These are phyloP conservation scores for Galaxias olidus DNA, from an alignment of 2,797 vertebrate genomes.

Conservation along the genomic window DNA sequence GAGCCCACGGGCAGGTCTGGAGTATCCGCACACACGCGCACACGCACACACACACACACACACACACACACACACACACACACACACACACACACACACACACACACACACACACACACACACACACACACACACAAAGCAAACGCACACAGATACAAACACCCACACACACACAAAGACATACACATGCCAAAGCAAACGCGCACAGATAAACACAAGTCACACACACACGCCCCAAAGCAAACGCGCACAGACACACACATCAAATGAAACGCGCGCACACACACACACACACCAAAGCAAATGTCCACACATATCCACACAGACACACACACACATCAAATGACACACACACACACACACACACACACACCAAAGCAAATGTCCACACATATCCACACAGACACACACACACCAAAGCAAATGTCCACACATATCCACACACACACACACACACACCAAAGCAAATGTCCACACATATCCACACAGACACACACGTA, in stretches of 20 bases:
- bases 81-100: conserved; percentile 21
- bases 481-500: conserved; percentile 1
- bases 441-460: conserved; percentile 22
- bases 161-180: neutral
- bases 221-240: neutral
- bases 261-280: neutral
- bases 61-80: conserved; percentile 19
- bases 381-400: no score
- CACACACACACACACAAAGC: neutral
- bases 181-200: neutral
- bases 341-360: neutral
- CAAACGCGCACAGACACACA: neutral
- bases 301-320: neutral
- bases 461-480: no score
- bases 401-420: conserved; percentile 24
- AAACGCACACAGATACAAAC: no score
- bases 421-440: conserved; percentile 1
- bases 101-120: conserved; percentile 12
- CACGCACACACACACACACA: conserved; percentile 19
- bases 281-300: neutral
- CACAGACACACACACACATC: neutral
- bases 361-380: conserved; percentile 4
- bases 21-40: conserved; percentile 22
- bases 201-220: neutral
- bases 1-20: conserved; percentile 94